Base-by-base conservation (phyloP, 2,797 vertebrate genomes). In the Gadopsis marmoratus region DNA sequence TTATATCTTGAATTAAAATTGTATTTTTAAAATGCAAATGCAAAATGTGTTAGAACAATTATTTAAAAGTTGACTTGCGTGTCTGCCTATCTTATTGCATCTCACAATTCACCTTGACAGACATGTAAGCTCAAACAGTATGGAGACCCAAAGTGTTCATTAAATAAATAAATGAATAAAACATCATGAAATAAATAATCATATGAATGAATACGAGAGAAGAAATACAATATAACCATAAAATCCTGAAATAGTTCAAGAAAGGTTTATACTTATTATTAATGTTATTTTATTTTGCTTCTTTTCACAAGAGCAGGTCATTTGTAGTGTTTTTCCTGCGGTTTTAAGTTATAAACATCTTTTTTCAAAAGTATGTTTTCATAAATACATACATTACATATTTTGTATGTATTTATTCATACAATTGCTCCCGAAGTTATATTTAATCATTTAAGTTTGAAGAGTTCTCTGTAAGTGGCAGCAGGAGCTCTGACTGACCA, bases 1-100 rank as follows among this genome's bases (percentile, higher is more conserved):
- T 71, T 68, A 75, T 63, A 76, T 59, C 14, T 64, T 74, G 14
- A 72, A 82, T 63, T 72, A 63, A 74, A 26, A 39, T 23, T 48
- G 1, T 5, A 61, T 37, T 69, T 43, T 41, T 31, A 5, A 55
- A 70, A 69, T 58, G 19, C 31, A 48, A 48, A 66, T 43, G 45
- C 26, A 61, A 62, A 55, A 41, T 64, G 45, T 62, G 0, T 50
- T 47, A 17, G 39, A 0, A 63, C 68, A 76, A 41, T 11, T 17
- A 39, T 39, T 61, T 23, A 26, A 35, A 51, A n/a, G n/a, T 39
- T 13, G 10, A 14, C 47, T 35, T n/a, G 11, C 6, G 5, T 41
- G 13, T 61, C 16, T 65, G 26, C 3, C 23, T 48, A 29, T 56
- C n/a, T 33, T 41, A 62, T 45, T 43, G 9, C 4, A 48, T 55